Evolutionary conservation across 2,113 vertebrate genomes (phyloP).

Genomic region (Ctenodactylus gundi): DNA sequence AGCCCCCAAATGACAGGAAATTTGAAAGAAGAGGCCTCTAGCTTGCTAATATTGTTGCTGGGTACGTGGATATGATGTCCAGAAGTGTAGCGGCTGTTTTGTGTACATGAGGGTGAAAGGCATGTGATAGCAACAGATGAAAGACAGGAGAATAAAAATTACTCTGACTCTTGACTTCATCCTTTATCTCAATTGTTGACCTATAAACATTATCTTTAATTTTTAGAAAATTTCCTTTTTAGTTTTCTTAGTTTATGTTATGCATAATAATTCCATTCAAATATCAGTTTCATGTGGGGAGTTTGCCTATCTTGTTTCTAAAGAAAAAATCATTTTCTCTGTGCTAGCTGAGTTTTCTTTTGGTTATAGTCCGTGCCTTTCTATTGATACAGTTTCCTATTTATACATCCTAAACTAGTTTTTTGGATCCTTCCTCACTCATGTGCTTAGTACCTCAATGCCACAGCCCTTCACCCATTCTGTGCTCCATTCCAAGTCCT

Average conservation of each 20-base stretch:
- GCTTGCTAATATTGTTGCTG: not conserved
- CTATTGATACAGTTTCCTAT: not conserved
- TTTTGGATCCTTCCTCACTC: not conserved
- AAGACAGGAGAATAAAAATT: not conserved
- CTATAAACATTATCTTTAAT: no score
- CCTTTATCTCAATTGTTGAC: not conserved
- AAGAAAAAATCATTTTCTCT: not conserved
- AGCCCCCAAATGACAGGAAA: no score
- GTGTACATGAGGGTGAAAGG: not conserved
- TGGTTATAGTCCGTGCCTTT: not conserved
- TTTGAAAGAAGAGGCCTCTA: not conserved
- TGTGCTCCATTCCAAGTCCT: no score
- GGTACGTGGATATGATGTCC: not conserved
- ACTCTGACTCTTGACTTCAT: not conserved
- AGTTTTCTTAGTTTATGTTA: no score
- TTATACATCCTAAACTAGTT: not conserved
- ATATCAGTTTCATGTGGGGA: no score
- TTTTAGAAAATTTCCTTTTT: no score
- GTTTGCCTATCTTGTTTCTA: not conserved
- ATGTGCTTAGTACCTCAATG: not conserved
- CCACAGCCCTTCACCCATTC: not conserved
- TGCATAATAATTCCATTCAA: no score
- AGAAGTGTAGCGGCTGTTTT: not conserved
- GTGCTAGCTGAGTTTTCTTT: not conserved
- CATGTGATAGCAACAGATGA: rapidly evolving